These are phyloP conservation scores for Argyrosomus japonicus DNA, from an alignment of 2,113 vertebrate species.

Conservation along the genomic window DNA sequence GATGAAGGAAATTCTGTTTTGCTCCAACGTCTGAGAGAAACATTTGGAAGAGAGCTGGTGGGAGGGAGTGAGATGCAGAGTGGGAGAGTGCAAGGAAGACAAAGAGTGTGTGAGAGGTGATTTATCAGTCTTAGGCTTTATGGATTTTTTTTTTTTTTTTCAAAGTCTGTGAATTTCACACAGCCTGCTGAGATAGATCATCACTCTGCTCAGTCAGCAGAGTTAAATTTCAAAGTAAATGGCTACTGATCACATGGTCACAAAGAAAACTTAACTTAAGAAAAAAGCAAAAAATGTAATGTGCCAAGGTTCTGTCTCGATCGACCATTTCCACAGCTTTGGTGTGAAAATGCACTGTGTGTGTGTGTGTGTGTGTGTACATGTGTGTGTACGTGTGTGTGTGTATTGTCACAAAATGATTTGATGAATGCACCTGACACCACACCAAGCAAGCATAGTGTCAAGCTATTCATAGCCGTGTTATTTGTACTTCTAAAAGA, in stretches of 20 bases:
- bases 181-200: constrained; percentile 67
- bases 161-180: constrained; percentile 66
- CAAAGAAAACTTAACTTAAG: neutral
- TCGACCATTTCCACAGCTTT: constrained; percentile 4
- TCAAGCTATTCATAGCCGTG: constrained; percentile 47
- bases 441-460: constrained; percentile 27
- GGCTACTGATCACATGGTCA: constrained; percentile 49
- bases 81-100: constrained; percentile 35
- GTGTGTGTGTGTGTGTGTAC: neutral
- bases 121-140: constrained; percentile 73
- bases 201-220: constrained; percentile 56
- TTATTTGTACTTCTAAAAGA: constrained; percentile 37
- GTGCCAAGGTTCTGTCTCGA: constrained; percentile 1
- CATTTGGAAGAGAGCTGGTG: constrained; percentile 56
- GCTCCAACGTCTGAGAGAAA: constrained; percentile 55
- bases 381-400: constrained; percentile 20
- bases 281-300: neutral
- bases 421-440: constrained; percentile 47
- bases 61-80: constrained; percentile 26
- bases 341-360: constrained; percentile 1
- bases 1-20: constrained; percentile 50
- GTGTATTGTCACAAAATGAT: constrained; percentile 33
- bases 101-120: constrained; percentile 66
- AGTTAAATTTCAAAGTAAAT: constrained; percentile 66
- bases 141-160: constrained; percentile 59